Conservation (phyloP, 2,797 vertebrate genomes). For the Pseudopleuronectes americanus region DNA sequence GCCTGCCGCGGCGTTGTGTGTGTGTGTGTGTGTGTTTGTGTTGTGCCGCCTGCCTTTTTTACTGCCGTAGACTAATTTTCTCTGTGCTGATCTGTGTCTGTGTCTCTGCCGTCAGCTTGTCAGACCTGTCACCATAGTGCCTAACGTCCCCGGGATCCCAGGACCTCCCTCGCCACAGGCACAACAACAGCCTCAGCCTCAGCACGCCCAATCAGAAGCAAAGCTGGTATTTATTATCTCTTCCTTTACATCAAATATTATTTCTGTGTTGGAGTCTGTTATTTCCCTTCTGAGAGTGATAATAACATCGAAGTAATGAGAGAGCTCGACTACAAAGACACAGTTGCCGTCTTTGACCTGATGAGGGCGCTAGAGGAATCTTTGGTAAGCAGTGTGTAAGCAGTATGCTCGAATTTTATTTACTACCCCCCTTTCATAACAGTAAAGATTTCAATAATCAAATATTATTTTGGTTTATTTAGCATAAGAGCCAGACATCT, state of each 20-base stretch:
- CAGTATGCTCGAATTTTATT: not conserved
- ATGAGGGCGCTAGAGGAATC: conserved; percentile 47
- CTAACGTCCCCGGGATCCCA: conserved; percentile 97
- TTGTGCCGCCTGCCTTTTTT: conserved; percentile 47
- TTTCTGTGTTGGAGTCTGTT: conserved; percentile 39
- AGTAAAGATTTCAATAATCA: not conserved
- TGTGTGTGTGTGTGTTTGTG: conserved; percentile 46
- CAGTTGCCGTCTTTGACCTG: conserved; percentile 48
- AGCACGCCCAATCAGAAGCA: conserved; percentile 92
- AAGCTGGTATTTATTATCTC: conserved; percentile 90
- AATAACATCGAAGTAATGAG: conserved; percentile 44
- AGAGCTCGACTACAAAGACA: conserved; percentile 9
- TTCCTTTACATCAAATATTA: conserved; percentile 46
- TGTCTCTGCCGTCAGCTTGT: conserved; percentile 90
- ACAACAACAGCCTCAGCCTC: conserved; percentile 70
- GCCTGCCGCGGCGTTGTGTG: conserved; percentile 43
- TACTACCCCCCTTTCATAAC: not conserved
- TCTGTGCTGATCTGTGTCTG: conserved; percentile 69
- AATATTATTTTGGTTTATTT: not conserved
- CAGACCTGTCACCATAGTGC: conserved; percentile 99
- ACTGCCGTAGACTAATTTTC: conserved; percentile 73
- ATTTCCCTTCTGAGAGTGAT: conserved; percentile 40
- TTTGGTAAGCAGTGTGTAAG: not conserved
- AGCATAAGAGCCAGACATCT: no score
- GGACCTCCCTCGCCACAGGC: conserved; percentile 96